Conservation (phyloP, 1,140 invertebrate genomes). For the Ladona fulva region DNA sequence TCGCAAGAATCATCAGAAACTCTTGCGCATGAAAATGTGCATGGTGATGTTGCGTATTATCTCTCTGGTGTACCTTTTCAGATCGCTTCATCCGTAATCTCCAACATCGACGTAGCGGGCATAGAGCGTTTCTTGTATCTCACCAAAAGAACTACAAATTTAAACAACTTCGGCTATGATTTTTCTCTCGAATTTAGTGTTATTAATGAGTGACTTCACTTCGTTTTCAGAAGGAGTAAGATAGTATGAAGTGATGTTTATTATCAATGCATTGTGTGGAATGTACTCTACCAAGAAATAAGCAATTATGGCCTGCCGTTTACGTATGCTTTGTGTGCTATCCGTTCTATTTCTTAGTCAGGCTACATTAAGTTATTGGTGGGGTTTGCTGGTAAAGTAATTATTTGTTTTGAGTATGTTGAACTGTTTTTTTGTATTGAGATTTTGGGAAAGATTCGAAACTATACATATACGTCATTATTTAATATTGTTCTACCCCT, state of each 20-base stretch:
- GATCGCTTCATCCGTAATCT: not conserved
- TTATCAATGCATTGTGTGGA: not conserved
- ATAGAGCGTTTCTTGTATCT: not conserved
- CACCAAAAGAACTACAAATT: not conserved
- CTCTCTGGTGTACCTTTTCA: not conserved
- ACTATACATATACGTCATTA: too few species aligned
- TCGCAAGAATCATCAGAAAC: not conserved
- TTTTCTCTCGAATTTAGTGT: not conserved
- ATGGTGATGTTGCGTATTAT: not conserved
- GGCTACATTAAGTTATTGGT: not conserved
- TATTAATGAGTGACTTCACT: not conserved
- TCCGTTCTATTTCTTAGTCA: not conserved
- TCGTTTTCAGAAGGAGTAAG: not conserved
- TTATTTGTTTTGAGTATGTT: too few species aligned
- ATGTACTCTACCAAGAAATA: not conserved
- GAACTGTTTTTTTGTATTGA: too few species aligned
- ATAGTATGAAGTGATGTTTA: not conserved
- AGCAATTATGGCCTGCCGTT: not conserved
- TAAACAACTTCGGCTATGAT: not conserved
- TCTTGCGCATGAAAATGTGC: not conserved
- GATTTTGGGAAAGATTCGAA: too few species aligned
- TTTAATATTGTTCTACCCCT: too few species aligned
- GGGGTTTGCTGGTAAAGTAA: not conserved
- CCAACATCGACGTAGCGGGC: not conserved
- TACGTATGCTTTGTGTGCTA: not conserved